A percentile compares a stretch with the other conserved stretches of the same genome.
Evolutionary conservation across 2,888 invertebrate genomes (phyloP).

Genomic region (Ctena decussata): DNA sequence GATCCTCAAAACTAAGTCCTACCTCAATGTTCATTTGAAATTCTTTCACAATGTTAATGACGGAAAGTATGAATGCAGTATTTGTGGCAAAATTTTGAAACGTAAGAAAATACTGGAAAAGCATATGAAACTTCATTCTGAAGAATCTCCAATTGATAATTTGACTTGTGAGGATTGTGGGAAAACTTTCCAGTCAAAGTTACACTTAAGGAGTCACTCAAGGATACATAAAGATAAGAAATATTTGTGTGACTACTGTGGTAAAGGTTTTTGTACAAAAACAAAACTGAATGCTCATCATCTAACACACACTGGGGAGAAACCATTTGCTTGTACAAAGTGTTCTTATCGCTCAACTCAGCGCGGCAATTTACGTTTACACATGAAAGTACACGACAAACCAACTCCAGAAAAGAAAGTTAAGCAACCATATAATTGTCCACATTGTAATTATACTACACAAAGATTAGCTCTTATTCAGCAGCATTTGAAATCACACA

Average conservation of each 20-base stretch:
- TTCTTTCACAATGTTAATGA: conserved; percentile 31
- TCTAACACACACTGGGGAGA: conserved; percentile 40
- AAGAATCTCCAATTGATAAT: not conserved
- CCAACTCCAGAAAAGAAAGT: not conserved
- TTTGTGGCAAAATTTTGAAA: conserved; percentile 32
- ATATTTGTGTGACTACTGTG: conserved; percentile 18
- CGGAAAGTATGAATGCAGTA: conserved; percentile 27
- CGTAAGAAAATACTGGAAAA: conserved; percentile 10
- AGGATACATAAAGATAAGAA: not conserved
- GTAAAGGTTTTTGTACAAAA: conserved; percentile 24
- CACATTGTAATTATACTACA: not conserved
- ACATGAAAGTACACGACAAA: conserved; percentile 49
- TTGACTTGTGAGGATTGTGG: conserved; percentile 18
- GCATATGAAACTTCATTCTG: conserved; percentile 25
- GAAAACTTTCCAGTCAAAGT: not conserved
- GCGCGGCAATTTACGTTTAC: conserved; percentile 27
- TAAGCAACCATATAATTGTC: not conserved
- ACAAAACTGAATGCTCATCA: conserved; percentile 22
- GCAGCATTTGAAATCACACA: not conserved
- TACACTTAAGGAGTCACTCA: not conserved
- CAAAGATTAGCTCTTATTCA: not conserved
- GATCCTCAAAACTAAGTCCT: conserved; percentile 35
- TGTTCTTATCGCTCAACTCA: conserved; percentile 37
- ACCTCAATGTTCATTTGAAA: conserved; percentile 46
- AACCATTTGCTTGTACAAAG: conserved; percentile 28